phyloP scores from a whole-genome alignment of 2,888 invertebrate genomes.

The Mesoligia furuncula region DNA sequence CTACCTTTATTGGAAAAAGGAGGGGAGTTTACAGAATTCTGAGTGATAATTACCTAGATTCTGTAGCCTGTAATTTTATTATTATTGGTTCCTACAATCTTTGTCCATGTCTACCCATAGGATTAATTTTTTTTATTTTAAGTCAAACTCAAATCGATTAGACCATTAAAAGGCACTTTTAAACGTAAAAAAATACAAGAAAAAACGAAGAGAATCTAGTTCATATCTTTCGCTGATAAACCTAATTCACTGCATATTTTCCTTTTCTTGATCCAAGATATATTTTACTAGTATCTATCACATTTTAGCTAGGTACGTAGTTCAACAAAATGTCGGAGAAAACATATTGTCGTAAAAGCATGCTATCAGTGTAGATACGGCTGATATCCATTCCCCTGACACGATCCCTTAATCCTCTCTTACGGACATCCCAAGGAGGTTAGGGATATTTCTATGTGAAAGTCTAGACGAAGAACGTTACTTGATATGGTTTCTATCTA shows the following conservation, averaged over 20 bases:
- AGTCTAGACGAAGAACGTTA: slow-evolving; percentile 41
- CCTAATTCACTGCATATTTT: not conserved
- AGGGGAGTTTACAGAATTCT: not conserved
- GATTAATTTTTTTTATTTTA: not conserved
- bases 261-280: not conserved
- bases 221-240: not conserved
- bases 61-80: not conserved
- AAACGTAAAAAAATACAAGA: not conserved
- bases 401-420: slow-evolving; percentile 44
- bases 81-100: not conserved
- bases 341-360: slow-evolving; percentile 43
- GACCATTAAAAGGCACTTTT: not conserved
- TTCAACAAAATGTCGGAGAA: slow-evolving; percentile 21
- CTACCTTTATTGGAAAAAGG: not conserved
- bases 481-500: not conserved
- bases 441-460: slow-evolving; percentile 37
- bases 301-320: not conserved
- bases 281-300: slow-evolving; percentile 1
- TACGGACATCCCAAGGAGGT: slow-evolving; percentile 33
- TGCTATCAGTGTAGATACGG: slow-evolving; percentile 26
- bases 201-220: not conserved
- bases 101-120: no score
- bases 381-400: slow-evolving; percentile 45
- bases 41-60: not conserved
- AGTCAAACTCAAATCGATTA: no score